Percentiles rank a stretch among this genome's conserved stretches.
Evolutionary conservation across 2,888 invertebrate species (phyloP).

Genomic region (Esperia sulphurella): DNA sequence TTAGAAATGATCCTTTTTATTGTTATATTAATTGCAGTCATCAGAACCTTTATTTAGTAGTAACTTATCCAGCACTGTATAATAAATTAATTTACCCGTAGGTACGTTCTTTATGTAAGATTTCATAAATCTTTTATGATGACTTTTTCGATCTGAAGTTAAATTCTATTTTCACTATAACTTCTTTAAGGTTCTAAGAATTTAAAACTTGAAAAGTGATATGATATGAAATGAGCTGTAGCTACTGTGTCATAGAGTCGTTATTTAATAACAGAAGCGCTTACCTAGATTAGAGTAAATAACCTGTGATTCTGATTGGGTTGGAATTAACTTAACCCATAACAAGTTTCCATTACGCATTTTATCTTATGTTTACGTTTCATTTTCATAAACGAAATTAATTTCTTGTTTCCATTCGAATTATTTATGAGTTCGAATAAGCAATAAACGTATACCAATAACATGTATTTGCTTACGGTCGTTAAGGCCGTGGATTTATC

Average conservation of each 20-base stretch:
- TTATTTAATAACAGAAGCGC: background rate
- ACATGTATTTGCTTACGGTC: conserved; percentile 74
- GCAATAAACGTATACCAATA: conserved; percentile 75
- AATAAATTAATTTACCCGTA: too few species aligned
- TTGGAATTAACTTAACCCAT: conserved; percentile 9
- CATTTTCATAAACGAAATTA: conserved; percentile 67
- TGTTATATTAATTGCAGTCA: background rate
- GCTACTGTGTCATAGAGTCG: background rate
- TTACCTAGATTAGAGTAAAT: background rate
- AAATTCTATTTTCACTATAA: too few species aligned
- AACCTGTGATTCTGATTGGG: conserved; percentile 3
- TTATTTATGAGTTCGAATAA: conserved; percentile 75
- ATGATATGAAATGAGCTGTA: background rate
- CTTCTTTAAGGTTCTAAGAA: too few species aligned
- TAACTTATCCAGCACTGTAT: too few species aligned
- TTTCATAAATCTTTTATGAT: too few species aligned
- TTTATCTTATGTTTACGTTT: conserved; percentile 38
- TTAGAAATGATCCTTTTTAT: conserved; percentile 4
- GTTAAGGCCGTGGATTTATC: conserved; percentile 75
- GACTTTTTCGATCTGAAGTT: too few species aligned
- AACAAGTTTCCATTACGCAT: conserved; percentile 10
- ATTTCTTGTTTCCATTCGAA: conserved; percentile 69
- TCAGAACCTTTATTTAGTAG: too few species aligned
- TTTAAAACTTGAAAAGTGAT: background rate
- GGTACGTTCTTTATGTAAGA: too few species aligned